These are phyloP conservation scores for Formica exsecta DNA, from an alignment of 1,140 invertebrate species.

Conservation along the genomic window DNA sequence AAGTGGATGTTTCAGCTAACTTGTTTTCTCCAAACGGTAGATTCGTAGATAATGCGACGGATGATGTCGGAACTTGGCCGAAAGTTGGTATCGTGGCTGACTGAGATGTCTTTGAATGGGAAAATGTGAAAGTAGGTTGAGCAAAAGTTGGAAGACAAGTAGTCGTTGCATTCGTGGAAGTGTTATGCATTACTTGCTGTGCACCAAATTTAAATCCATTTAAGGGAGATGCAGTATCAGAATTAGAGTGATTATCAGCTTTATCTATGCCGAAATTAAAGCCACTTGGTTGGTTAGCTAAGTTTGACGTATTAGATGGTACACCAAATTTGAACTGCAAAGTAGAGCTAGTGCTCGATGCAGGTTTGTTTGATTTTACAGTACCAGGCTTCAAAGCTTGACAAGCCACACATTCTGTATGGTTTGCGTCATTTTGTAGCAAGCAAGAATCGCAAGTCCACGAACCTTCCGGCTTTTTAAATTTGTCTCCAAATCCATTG, in stretches of 20 bases:
- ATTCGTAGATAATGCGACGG: conserved; percentile 52
- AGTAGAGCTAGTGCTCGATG: conserved; percentile 70
- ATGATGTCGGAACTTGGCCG: conserved; percentile 50
- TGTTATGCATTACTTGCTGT: conserved; percentile 55
- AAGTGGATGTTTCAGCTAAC: conserved; percentile 12
- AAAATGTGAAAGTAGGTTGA: conserved; percentile 75
- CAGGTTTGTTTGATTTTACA: conserved; percentile 57
- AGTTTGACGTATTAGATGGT: conserved; percentile 39
- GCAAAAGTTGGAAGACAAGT: conserved; percentile 72
- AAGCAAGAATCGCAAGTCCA: conserved; percentile 89
- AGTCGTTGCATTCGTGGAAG: conserved; percentile 59
- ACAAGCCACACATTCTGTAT: conserved; percentile 88
- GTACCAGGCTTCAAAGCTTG: conserved; percentile 85
- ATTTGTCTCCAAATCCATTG: conserved; percentile 84
- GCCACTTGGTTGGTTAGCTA: conserved; percentile 45
- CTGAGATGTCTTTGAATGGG: conserved; percentile 65
- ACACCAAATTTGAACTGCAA: conserved; percentile 80
- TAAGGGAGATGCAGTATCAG: conserved; percentile 53
- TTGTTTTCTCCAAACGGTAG: conserved; percentile 68
- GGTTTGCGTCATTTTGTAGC: conserved; percentile 87
- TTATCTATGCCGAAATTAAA: conserved; percentile 86
- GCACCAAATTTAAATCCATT: conserved; percentile 77
- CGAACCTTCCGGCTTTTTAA: conserved; percentile 85
- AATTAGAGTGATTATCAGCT: conserved; percentile 66
- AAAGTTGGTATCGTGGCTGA: conserved; percentile 59